These are phyloP conservation scores for Crenuchus spilurus DNA, from an alignment of 2,797 vertebrate genomes.

Conservation along the genomic window DNA sequence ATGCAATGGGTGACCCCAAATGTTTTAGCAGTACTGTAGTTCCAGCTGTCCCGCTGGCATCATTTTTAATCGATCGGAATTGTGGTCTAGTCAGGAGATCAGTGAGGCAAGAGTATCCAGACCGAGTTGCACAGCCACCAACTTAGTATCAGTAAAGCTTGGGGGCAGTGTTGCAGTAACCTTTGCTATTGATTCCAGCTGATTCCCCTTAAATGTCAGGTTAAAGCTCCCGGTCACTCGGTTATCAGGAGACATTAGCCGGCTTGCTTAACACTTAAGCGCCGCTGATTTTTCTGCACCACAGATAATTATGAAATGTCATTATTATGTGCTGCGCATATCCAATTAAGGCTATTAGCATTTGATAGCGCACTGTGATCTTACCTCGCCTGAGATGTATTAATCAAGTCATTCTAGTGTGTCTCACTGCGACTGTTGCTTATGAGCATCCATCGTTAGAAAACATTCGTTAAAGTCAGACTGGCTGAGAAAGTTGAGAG, in stretches of 20 bases:
- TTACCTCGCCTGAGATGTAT: slow-evolving; percentile 61
- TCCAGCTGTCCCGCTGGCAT: slow-evolving; percentile 14
- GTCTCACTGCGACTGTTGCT: slow-evolving; percentile 53
- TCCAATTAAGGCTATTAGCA: slow-evolving; percentile 66
- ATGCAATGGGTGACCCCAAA: no score
- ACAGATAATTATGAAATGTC: slow-evolving; percentile 65
- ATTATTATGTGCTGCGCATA: slow-evolving; percentile 58
- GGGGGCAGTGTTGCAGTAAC: slow-evolving; percentile 41
- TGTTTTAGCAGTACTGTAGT: no score
- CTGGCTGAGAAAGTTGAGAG: not conserved
- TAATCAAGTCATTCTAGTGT: slow-evolving; percentile 63
- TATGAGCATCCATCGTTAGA: slow-evolving; percentile 47
- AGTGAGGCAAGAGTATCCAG: slow-evolving; percentile 1
- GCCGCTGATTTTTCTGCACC: slow-evolving; percentile 54
- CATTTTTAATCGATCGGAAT: slow-evolving; percentile 35
- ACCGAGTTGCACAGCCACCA: slow-evolving; percentile 5
- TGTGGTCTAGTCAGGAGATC: slow-evolving; percentile 4
- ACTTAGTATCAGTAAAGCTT: slow-evolving; percentile 29
- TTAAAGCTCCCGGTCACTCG: slow-evolving; percentile 37
- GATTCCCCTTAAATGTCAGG: slow-evolving; percentile 58
- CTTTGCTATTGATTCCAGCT: slow-evolving; percentile 53
- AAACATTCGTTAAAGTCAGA: slow-evolving; percentile 1
- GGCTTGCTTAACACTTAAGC: slow-evolving; percentile 56
- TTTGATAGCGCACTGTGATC: slow-evolving; percentile 59
- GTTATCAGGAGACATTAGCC: slow-evolving; percentile 53